Evolutionary conservation across 2,888 invertebrate species (phyloP).

Genomic region (Sarcophaga carnaria): DNA sequence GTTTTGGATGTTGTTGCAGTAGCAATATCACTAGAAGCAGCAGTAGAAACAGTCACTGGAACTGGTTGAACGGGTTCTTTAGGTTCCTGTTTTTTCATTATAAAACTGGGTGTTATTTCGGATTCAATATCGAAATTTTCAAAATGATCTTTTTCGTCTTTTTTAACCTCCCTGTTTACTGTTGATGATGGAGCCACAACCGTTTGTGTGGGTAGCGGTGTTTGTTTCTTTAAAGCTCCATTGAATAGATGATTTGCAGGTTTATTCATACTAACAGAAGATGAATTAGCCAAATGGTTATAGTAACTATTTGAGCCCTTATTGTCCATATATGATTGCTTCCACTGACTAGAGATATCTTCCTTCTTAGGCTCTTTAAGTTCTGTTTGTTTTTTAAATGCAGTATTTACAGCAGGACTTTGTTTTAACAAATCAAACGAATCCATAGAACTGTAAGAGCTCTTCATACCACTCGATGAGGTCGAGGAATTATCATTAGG

Average conservation of each 20-base stretch:
- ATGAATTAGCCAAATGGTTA: slow-evolving; percentile 56
- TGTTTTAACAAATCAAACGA: slow-evolving; percentile 78
- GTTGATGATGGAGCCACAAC: background rate
- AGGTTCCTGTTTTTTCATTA: slow-evolving; percentile 80
- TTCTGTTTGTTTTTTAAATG: slow-evolving; percentile 49
- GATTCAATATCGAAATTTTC: slow-evolving; percentile 81
- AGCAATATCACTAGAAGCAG: slow-evolving; percentile 42
- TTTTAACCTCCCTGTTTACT: slow-evolving; percentile 51
- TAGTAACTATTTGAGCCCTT: slow-evolving; percentile 60
- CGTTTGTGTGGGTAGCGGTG: background rate
- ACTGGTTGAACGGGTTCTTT: slow-evolving; percentile 70
- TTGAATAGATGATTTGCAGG: slow-evolving; percentile 46
- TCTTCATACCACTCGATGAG: slow-evolving; percentile 48
- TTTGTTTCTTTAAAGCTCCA: slow-evolving; percentile 54
- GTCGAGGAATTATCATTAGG: slow-evolving; percentile 70
- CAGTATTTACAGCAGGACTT: slow-evolving; percentile 61
- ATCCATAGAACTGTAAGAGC: slow-evolving; percentile 72
- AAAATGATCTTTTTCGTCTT: slow-evolving; percentile 66
- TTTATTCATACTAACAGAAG: slow-evolving; percentile 40
- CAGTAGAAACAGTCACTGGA: slow-evolving; percentile 48
- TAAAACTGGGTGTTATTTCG: slow-evolving; percentile 81
- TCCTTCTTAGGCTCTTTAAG: slow-evolving; percentile 54
- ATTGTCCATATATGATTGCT: slow-evolving; percentile 46
- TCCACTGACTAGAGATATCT: slow-evolving; percentile 56
- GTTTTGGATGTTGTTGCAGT: slow-evolving; percentile 58